Evolutionary conservation across 2,797 vertebrate genomes (phyloP), one percentile per base, ranked within the genome.

Genomic region (Enteromius paludinosus): DNA sequence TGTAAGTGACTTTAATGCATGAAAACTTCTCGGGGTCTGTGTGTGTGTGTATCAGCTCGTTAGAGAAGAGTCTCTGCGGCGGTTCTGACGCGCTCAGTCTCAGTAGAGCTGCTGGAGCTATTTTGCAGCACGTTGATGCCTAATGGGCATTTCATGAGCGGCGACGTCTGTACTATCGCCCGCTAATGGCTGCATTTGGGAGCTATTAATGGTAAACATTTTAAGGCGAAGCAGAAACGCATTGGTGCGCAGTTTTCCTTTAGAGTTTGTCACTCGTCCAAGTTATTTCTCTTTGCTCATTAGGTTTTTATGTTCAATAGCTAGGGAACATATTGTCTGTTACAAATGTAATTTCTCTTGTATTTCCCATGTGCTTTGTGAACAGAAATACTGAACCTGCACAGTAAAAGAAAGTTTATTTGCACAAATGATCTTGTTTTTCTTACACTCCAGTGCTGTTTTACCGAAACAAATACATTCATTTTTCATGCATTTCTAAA

Each of bases 121-220:
- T 79, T 79, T 14, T 79, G 66, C 69, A 68, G 69, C 69, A 59
- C n/a, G 59, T 59, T 49, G 64, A 54, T 0, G 28, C 30, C 65
- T 52, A 73, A 33, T 77, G 64, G 65, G 49, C 47, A 73, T 71
- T 84, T 78, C 56, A 52, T 33, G 66, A 72, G 54, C 10, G 23
- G 10, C 25, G 61, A 52, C 41, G 54, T 52, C 62, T 45, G 52
- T 49, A 17, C 65, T 45, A 18, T 33, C 49, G 62, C 49, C 47
- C 25, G 25, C 68, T 73, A 82, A 78, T 49, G 45, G 54, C 30
- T 23, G 69, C 75, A 43, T n/a, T 64, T 68, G 69, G 62, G 70
- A 80, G 83, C 56, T 73, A 28, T 75, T 84, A 80, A 79, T 69
- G 77, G 28, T 72, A 78, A 78, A 43, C 14, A 68, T 70, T 81